phyloP scores from a whole-genome alignment of 2,113 vertebrate species.

The Circaetus cinerascens region DNA sequence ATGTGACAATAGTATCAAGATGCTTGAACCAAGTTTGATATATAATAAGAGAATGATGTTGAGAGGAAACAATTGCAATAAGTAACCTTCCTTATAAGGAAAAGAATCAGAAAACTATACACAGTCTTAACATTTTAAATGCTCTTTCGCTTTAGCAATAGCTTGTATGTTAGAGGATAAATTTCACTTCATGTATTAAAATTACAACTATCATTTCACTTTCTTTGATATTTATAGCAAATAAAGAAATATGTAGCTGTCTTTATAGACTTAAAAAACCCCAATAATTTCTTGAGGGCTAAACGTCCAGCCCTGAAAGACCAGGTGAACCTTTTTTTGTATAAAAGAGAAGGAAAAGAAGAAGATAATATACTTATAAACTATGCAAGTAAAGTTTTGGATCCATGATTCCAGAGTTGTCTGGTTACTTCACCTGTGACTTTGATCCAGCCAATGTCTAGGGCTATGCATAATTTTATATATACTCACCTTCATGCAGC shows the following conservation, averaged over 20 bases:
- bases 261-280: not conserved
- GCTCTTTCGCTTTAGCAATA: not conserved
- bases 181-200: not conserved
- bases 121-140: not conserved
- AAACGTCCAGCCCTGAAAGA: not conserved
- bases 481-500: not conserved
- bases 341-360: not conserved
- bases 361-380: not conserved
- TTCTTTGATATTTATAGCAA: not conserved
- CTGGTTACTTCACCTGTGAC: not conserved
- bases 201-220: not conserved
- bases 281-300: not conserved
- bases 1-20: constrained; percentile 26
- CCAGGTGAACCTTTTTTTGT: not conserved
- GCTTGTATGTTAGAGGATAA: not conserved
- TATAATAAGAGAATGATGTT: constrained; percentile 17
- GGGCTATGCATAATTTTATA: not conserved
- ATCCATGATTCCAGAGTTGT: not conserved
- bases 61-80: not conserved
- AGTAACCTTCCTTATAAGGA: not conserved
- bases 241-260: not conserved
- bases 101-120: not conserved
- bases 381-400: not conserved
- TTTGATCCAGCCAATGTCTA: not conserved
- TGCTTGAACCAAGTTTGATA: not conserved